These are phyloP conservation scores for Aleiodes sp. DNA, from an alignment of 1,140 invertebrate genomes.

Conservation along the genomic window DNA sequence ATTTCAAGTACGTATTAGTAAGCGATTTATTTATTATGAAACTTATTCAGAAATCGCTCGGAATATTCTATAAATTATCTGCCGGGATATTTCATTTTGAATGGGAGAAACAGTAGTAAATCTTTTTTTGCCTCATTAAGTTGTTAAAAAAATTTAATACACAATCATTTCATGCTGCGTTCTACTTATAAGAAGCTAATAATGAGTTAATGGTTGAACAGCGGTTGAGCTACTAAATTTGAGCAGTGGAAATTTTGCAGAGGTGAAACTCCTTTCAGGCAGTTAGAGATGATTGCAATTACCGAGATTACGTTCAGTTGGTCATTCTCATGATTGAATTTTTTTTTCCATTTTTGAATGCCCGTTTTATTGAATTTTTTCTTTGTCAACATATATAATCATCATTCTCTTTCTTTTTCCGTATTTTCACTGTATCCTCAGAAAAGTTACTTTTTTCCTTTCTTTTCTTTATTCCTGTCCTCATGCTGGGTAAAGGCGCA, in stretches of 20 bases:
- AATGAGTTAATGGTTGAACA: background rate
- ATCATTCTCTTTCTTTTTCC: background rate
- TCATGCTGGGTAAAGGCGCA: conserved; percentile 6
- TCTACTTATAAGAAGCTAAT: background rate
- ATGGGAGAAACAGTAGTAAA: background rate
- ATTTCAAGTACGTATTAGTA: too few relatives aligned
- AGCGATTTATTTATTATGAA: too few relatives aligned
- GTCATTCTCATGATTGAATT: conserved; percentile 21
- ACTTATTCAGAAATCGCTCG: too few relatives aligned
- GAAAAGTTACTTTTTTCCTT: conserved; percentile 38
- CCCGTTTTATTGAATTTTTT: background rate
- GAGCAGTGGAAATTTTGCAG: background rate
- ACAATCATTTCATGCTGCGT: background rate
- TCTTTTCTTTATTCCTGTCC: background rate
- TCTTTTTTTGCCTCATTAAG: background rate
- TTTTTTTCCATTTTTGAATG: background rate
- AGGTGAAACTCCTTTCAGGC: conserved; percentile 6
- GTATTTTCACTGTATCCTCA: conserved; percentile 33
- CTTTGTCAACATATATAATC: background rate
- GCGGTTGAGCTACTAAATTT: background rate
- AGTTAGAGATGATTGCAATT: conserved; percentile 2
- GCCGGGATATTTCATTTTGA: too few relatives aligned
- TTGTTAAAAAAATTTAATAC: background rate
- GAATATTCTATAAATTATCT: too few relatives aligned
- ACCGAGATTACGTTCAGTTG: background rate